Conservation (phyloP, 2,797 vertebrate species). For the Sebastes reedi region DNA sequence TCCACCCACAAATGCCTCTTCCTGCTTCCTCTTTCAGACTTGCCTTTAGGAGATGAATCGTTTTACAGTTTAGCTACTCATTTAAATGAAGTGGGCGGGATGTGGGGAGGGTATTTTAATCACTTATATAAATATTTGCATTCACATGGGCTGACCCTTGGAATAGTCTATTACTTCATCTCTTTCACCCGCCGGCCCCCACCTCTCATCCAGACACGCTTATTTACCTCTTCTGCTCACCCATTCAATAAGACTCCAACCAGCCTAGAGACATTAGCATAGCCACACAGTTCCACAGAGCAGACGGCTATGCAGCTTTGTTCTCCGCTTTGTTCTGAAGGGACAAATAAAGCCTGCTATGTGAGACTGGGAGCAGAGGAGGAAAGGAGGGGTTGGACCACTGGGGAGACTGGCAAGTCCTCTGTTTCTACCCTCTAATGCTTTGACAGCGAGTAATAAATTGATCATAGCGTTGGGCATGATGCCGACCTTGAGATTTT, state of each 20-base stretch:
- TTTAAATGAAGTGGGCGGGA: constrained; percentile 84
- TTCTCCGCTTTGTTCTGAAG: constrained; percentile 76
- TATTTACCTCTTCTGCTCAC: constrained; percentile 80
- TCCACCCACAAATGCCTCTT: constrained; percentile 79
- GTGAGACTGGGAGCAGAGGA: constrained; percentile 59
- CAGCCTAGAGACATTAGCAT: constrained; percentile 76
- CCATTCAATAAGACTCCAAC: constrained; percentile 74
- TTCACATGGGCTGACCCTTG: constrained; percentile 81
- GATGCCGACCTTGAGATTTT: constrained; percentile 73
- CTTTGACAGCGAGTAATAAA: constrained; percentile 79
- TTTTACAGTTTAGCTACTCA: constrained; percentile 80
- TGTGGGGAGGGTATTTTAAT: constrained; percentile 82
- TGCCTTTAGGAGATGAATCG: constrained; percentile 80
- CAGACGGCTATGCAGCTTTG: constrained; percentile 72
- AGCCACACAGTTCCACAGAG: constrained; percentile 66
- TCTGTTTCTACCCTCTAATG: constrained; percentile 66
- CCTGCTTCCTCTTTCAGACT: constrained; percentile 80
- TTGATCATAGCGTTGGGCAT: constrained; percentile 67
- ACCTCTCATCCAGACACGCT: constrained; percentile 79
- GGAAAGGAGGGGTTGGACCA: constrained; percentile 49
- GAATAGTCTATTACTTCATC: constrained; percentile 81
- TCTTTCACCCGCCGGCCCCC: constrained; percentile 71
- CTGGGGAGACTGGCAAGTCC: constrained; percentile 68
- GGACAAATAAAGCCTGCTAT: constrained; percentile 71
- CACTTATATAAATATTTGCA: constrained; percentile 87